Base-by-base conservation (phyloP, 2,888 invertebrate genomes). In the Stictocephala bisonia region DNA sequence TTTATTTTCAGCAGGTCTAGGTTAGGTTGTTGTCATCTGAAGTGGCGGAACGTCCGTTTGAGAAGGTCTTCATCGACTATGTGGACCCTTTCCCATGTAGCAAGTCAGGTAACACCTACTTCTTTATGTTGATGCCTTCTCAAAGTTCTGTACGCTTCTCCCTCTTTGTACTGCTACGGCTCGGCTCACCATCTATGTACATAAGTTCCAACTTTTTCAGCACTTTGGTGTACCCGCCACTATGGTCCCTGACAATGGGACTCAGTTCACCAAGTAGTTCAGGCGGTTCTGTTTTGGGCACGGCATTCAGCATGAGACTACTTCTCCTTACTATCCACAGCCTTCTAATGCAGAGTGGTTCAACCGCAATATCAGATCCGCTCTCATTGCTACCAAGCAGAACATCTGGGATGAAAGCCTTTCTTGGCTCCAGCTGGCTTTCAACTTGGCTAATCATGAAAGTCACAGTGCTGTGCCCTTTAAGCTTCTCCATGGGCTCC, bases 11-110 rank as follows among this genome's bases (percentile, higher is more conserved):
- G n/a, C n/a, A n/a, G n/a, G n/a, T n/a, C n/a, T n/a, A n/a, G n/a
- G n/a, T n/a, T n/a, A n/a, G 53, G 11, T 53, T 18, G 26, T 24
- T 31, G 11, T 7, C 56, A 1, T 56, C 70, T 0, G 41, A 15
- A 13, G 26, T 70, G 9, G 53, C 56, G 3, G 35, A 20, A 2
- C 24, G 44, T 3, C 41, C 70, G 2, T 56, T 70, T 35, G 56
- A 70, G 13, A 70, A 70, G 40, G 9, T 70, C 4, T 53, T 53
- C 56, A 40, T 70, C 9, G 70, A 56, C 15, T 70, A 29, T 31
- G 70, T 70, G 1, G n/a, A 40, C 2, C 53, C 53, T 35, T 24
- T 70, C 13, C 70, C 70, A 9, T 11, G 56, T 6, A 35, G 35
- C 18, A 51, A 20, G 18, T 15, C 26, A 18, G 70, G 41, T 9